Evolutionary conservation across 2,888 invertebrate species (phyloP).

Genomic region (Brachycybe producta): DNA sequence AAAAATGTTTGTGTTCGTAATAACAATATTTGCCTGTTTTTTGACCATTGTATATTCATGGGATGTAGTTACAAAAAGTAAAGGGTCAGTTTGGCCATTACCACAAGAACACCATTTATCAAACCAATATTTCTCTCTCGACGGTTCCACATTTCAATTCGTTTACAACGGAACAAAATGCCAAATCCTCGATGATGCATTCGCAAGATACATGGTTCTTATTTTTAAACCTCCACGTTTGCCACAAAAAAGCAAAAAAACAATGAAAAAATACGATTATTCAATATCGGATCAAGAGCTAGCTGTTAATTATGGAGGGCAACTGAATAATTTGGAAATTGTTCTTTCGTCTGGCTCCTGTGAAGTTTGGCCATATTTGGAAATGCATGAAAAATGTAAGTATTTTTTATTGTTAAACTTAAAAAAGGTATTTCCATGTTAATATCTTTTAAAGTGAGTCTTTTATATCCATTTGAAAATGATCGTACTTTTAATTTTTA

Average conservation of each 20-base stretch:
- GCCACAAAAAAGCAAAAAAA: constrained; percentile 9
- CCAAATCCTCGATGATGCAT: constrained; percentile 43
- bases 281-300: constrained; percentile 26
- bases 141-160: constrained; percentile 28
- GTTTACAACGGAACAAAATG: constrained; percentile 39
- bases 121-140: too few relatives aligned
- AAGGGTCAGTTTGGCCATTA: too few relatives aligned
- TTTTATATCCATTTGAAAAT: too few relatives aligned
- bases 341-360: constrained; percentile 47
- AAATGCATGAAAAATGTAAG: constrained; percentile 68
- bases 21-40: too few relatives aligned
- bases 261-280: constrained; percentile 17
- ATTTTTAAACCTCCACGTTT: constrained; percentile 29
- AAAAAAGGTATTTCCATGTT: neutral
- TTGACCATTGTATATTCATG: too few relatives aligned
- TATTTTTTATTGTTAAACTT: neutral
- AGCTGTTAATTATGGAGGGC: constrained; percentile 26
- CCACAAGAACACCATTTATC: too few relatives aligned
- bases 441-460: too few relatives aligned
- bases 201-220: constrained; percentile 41
- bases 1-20: too few relatives aligned
- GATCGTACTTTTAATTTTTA: too few relatives aligned
- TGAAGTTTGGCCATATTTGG: constrained; percentile 48
- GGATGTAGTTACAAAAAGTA: too few relatives aligned
- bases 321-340: constrained; percentile 43